phyloP scores from a whole-genome alignment of 2,797 vertebrate genomes.

The Masticophis lateralis region DNA sequence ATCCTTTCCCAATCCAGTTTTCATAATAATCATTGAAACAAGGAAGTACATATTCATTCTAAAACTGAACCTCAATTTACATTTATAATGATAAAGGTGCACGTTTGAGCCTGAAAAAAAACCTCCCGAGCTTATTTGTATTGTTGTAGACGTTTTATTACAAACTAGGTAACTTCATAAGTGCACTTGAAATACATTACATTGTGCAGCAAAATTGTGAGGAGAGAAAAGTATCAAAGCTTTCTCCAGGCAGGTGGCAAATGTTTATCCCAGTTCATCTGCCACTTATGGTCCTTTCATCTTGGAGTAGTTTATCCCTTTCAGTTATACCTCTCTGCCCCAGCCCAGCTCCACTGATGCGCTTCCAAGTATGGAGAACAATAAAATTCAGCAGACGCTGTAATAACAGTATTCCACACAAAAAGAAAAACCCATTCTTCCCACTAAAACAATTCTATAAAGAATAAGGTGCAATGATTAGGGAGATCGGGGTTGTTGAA shows the following conservation, averaged over 20 bases:
- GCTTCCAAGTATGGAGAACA: background rate
- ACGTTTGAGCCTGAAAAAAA: background rate
- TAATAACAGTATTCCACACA: background rate
- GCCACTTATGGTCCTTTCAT: background rate
- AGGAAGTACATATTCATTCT: background rate
- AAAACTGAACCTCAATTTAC: background rate
- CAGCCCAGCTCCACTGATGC: background rate
- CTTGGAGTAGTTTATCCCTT: background rate
- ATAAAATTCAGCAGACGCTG: background rate
- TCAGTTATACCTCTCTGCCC: background rate
- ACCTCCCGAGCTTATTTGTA: background rate
- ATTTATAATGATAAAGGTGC: background rate
- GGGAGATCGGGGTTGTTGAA: background rate
- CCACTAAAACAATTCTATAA: background rate
- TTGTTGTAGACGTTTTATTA: background rate
- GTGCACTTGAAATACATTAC: background rate
- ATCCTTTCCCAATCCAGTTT: background rate
- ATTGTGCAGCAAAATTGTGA: background rate
- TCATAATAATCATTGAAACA: background rate
- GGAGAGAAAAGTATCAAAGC: background rate
- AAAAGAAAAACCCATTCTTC: background rate
- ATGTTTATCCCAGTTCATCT: background rate
- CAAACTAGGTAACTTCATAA: background rate
- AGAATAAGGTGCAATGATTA: background rate
- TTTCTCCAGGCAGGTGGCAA: background rate